phyloP scores from a whole-genome alignment of 2,113 vertebrate genomes.

The Perccottus glenii region DNA sequence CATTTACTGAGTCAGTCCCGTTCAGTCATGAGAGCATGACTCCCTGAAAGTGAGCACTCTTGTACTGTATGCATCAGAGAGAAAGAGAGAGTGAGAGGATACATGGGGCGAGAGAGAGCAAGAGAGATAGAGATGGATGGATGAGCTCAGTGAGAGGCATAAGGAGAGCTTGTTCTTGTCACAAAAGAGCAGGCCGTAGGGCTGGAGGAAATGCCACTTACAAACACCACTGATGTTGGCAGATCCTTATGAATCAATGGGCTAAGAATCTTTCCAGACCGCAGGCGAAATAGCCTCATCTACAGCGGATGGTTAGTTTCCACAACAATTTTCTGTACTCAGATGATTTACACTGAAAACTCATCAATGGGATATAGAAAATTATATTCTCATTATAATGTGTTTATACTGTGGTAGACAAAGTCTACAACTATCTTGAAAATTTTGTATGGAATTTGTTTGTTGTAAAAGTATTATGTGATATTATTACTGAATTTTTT shows the following conservation, averaged over 20 bases:
- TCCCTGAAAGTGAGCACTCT: constrained; percentile 52
- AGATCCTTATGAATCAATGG: constrained; percentile 71
- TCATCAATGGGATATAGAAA: constrained; percentile 11
- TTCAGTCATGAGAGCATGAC: constrained; percentile 75
- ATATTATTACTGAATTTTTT: constrained; percentile 12
- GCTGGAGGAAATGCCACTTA: constrained; percentile 77
- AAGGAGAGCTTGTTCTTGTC: constrained; percentile 74
- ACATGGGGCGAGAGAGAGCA: constrained; percentile 49
- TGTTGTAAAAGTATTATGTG: constrained; percentile 20
- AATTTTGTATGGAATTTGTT: constrained; percentile 14
- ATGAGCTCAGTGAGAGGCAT: constrained; percentile 76
- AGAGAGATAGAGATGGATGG: constrained; percentile 62
- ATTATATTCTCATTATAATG: constrained; percentile 15
- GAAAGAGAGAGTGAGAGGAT: constrained; percentile 29
- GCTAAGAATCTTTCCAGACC: constrained; percentile 67
- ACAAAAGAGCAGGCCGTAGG: constrained; percentile 77
- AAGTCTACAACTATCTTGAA: constrained; percentile 1
- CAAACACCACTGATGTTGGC: constrained; percentile 69
- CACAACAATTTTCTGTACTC: constrained; percentile 56
- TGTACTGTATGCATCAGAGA: constrained; percentile 65
- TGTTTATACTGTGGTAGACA: constrained; percentile 12
- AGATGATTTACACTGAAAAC: constrained; percentile 46
- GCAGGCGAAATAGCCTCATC: constrained; percentile 50
- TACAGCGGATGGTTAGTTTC: constrained; percentile 44
- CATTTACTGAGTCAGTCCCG: constrained; percentile 69